Evolutionary conservation across 2,888 invertebrate species (phyloP).

Genomic region (Venusia cambrica): DNA sequence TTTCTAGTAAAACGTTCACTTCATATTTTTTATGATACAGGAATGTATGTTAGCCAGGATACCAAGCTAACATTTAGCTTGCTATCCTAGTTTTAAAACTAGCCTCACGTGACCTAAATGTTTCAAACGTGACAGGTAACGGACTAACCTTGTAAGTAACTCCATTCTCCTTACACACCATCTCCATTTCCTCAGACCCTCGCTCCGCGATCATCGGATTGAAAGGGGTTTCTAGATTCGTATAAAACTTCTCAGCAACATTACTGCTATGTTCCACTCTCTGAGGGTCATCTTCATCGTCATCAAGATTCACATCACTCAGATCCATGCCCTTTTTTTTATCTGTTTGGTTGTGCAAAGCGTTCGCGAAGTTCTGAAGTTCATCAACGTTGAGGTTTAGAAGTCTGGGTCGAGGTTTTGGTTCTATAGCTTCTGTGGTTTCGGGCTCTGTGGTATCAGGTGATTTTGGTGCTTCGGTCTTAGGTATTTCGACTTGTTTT

Average conservation of each 20-base stretch:
- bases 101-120: too few relatives aligned
- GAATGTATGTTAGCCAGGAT: too few relatives aligned
- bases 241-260: constrained; percentile 65
- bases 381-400: constrained; percentile 69
- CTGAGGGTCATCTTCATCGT: constrained; percentile 76
- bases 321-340: constrained; percentile 77
- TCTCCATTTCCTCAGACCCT: constrained; percentile 54
- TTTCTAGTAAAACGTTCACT: too few relatives aligned
- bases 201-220: constrained; percentile 54
- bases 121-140: too few relatives aligned
- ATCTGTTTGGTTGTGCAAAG: constrained; percentile 62
- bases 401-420: constrained; percentile 57
- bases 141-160: constrained; percentile 74
- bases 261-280: constrained; percentile 41
- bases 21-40: too few relatives aligned
- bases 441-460: constrained; percentile 37
- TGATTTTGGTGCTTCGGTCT: constrained; percentile 34
- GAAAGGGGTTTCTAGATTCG: constrained; percentile 65
- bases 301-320: constrained; percentile 89
- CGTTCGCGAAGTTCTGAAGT: constrained; percentile 65
- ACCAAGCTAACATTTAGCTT: too few relatives aligned
- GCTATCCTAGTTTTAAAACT: too few relatives aligned
- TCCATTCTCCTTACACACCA: constrained; percentile 72
- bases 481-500: constrained; percentile 36
- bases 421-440: constrained; percentile 31